A percentile compares a stretch with the other conserved stretches of the same genome.
These are phyloP conservation scores for Laodelphax striatellus DNA, from an alignment of 1,140 invertebrate species.

Conservation along the genomic window DNA sequence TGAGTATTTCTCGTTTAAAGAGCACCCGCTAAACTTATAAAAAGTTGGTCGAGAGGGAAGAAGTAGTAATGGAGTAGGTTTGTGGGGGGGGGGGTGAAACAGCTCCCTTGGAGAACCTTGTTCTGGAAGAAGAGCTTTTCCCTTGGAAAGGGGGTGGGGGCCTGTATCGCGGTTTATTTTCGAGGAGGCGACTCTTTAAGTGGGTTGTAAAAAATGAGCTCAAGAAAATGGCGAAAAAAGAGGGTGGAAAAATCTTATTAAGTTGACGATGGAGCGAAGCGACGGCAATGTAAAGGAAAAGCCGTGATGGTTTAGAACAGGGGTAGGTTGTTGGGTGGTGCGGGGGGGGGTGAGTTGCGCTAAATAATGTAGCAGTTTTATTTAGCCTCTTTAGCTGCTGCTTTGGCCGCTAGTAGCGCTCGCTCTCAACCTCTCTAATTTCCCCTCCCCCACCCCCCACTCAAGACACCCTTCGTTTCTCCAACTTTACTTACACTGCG, in stretches of 20 bases:
- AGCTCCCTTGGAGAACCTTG: too few species aligned
- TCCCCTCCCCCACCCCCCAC: too few species aligned
- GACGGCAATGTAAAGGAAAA: too few species aligned
- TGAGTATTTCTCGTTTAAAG: constrained; percentile 1
- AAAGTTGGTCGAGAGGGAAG: background rate
- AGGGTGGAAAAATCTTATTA: constrained; percentile 1
- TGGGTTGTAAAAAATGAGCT: constrained; percentile 1
- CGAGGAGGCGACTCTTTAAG: background rate
- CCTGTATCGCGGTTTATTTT: background rate
- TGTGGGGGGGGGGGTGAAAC: background rate
- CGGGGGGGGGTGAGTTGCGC: background rate
- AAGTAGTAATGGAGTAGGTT: background rate
- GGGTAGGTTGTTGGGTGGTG: too few species aligned
- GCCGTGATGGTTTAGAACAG: background rate
- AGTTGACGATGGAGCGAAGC: background rate
- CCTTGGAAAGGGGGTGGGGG: too few species aligned
- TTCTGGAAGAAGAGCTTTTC: too few species aligned
- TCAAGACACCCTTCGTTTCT: too few species aligned
- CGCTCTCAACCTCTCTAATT: background rate
- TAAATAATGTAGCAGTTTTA: constrained; percentile 1
- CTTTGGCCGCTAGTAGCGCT: background rate
- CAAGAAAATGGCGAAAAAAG: constrained; percentile 1
- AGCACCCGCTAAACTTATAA: background rate
- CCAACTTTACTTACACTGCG: too few species aligned
- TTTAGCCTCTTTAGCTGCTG: background rate